A percentile compares a stretch with the other conserved stretches of the same genome.
Conservation (phyloP, 1,140 invertebrate genomes). For the Calosoma granatense region DNA sequence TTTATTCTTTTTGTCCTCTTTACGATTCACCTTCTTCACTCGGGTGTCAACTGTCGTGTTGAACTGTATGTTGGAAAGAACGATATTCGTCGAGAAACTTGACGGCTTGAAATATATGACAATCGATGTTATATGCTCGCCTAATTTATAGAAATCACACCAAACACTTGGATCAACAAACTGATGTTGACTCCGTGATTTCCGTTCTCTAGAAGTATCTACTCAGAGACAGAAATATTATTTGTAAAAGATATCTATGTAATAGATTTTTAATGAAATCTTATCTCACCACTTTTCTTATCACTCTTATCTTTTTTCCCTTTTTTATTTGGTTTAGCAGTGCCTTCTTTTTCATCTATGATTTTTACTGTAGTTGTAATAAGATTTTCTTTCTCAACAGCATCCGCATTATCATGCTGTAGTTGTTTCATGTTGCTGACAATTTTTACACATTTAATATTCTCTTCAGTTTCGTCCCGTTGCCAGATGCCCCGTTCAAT, state of each 20-base stretch:
- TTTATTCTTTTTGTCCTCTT: constrained; percentile 14
- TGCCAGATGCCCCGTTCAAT: constrained; percentile 24
- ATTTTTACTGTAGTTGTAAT: not conserved
- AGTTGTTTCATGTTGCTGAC: constrained; percentile 16
- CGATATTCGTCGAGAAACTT: constrained; percentile 21
- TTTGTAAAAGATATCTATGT: too few relatives aligned
- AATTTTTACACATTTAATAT: constrained; percentile 28
- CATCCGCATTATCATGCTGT: not conserved
- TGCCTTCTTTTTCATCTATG: not conserved
- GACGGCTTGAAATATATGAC: constrained; percentile 30
- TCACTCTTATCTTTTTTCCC: not conserved
- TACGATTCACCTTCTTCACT: constrained; percentile 12
- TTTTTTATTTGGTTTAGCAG: constrained; percentile 1
- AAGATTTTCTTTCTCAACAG: not conserved
- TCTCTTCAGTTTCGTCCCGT: constrained; percentile 19
- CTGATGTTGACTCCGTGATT: too few relatives aligned
- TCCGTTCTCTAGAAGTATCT: too few relatives aligned
- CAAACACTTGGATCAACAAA: constrained; percentile 24
- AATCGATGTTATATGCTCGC: constrained; percentile 20
- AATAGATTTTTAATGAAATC: too few relatives aligned
- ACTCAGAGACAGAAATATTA: constrained; percentile 1
- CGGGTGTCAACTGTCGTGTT: not conserved
- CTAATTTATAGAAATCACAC: constrained; percentile 30
- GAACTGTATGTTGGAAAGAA: constrained; percentile 22
- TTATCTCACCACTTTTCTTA: too few relatives aligned